phyloP scores from a whole-genome alignment of 2,797 vertebrate genomes.

The Triplophysa bombifrons region DNA sequence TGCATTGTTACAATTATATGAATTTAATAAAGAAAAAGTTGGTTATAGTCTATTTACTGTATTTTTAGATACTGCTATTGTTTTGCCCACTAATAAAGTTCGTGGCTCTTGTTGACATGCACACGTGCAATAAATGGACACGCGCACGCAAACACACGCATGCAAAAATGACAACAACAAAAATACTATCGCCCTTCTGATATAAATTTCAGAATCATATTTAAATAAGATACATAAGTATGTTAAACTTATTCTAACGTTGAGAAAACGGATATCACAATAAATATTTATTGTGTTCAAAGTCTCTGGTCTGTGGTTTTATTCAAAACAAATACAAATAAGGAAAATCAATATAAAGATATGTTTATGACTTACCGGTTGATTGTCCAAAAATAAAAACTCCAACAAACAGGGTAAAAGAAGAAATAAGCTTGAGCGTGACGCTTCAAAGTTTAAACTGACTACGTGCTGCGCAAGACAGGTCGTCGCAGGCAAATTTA shows the following conservation, averaged over 20 bases:
- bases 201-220: neutral
- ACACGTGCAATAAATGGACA: constrained; percentile 5
- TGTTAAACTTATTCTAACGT: neutral
- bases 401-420: neutral
- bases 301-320: neutral
- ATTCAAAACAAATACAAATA: neutral
- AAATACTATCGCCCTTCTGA: neutral
- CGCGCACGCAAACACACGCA: neutral
- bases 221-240: neutral
- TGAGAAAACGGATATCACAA: neutral
- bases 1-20: too few species aligned
- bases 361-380: constrained; percentile 41
- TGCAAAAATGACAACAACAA: neutral
- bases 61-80: neutral
- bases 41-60: too few species aligned
- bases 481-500: constrained; percentile 74
- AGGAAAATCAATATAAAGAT: neutral
- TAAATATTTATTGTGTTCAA: neutral
- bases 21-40: too few species aligned
- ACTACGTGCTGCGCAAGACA: constrained; percentile 65
- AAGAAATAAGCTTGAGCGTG: neutral
- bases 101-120: constrained; percentile 8
- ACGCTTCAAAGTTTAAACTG: constrained; percentile 64
- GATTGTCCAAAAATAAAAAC: constrained; percentile 38
- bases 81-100: neutral